These are phyloP conservation scores for Xenopus laevis DNA, from an alignment of 2,113 vertebrate species.

Conservation along the genomic window DNA sequence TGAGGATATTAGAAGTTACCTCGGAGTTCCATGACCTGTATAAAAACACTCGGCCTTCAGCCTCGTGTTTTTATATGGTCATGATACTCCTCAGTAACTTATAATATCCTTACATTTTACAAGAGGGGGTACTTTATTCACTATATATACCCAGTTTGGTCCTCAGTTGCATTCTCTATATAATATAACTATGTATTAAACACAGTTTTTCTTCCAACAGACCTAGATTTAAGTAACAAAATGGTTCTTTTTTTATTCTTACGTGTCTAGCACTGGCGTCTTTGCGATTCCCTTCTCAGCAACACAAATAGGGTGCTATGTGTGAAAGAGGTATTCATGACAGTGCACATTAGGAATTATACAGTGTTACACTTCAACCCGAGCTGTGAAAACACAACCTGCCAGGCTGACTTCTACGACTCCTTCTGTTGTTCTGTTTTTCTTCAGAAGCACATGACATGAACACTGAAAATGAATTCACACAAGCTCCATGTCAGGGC, in stretches of 20 bases:
- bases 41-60: too few relatives aligned
- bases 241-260: neutral
- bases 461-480: conserved; percentile 30
- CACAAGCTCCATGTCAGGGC: conserved; percentile 31
- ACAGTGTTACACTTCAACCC: conserved; percentile 19
- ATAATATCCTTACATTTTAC: too few relatives aligned
- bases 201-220: neutral
- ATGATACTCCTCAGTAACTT: too few relatives aligned
- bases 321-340: conserved; percentile 22
- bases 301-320: neutral
- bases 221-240: neutral
- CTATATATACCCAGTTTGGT: conserved; percentile 7
- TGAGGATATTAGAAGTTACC: too few relatives aligned
- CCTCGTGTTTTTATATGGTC: too few relatives aligned
- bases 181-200: conserved; percentile 10
- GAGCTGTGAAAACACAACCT: conserved; percentile 34
- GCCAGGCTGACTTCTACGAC: conserved; percentile 8
- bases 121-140: too few relatives aligned
- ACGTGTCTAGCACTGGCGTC: neutral
- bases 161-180: neutral
- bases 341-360: conserved; percentile 17
- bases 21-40: too few relatives aligned
- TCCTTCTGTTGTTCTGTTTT: conserved; percentile 26
- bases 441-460: conserved; percentile 25
- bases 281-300: neutral